These are phyloP conservation scores for Meriones unguiculatus DNA, from an alignment of 2,113 vertebrate species.

Conservation along the genomic window DNA sequence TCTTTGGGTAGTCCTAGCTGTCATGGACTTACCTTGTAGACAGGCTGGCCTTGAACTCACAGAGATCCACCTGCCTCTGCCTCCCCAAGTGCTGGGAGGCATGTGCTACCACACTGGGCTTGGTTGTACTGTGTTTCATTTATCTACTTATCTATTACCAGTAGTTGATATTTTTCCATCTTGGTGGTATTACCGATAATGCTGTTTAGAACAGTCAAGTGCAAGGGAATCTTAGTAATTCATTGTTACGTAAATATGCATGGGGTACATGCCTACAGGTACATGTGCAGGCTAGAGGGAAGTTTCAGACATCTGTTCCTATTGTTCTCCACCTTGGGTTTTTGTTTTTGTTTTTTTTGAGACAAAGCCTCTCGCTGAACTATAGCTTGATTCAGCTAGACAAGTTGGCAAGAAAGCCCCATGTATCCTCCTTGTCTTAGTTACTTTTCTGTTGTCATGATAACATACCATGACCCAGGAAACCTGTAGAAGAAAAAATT, in stretches of 20 bases:
- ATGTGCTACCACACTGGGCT: no score
- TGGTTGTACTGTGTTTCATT: neutral
- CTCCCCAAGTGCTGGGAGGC: no score
- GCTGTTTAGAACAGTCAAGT: neutral
- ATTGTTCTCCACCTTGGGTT: neutral
- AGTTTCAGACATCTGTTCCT: neutral
- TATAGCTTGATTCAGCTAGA: neutral
- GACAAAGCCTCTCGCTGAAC: neutral
- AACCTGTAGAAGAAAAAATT: neutral
- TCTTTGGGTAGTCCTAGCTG: no score
- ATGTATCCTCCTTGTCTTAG: neutral
- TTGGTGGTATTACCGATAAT: conserved; percentile 23
- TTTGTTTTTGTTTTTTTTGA: neutral
- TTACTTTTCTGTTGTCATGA: neutral
- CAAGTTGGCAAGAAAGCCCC: neutral
- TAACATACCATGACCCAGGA: neutral
- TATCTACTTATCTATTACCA: neutral
- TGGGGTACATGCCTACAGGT: neutral
- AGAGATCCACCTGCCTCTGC: no score
- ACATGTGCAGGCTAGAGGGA: neutral
- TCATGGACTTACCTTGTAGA: no score
- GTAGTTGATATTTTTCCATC: neutral
- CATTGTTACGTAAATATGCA: neutral
- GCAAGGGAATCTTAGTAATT: neutral
- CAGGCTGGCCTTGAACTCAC: no score